Percentiles rank a stretch among this genome's conserved stretches.
Evolutionary conservation across 2,113 vertebrate species (phyloP).

Genomic region (Panthera leo): DNA sequence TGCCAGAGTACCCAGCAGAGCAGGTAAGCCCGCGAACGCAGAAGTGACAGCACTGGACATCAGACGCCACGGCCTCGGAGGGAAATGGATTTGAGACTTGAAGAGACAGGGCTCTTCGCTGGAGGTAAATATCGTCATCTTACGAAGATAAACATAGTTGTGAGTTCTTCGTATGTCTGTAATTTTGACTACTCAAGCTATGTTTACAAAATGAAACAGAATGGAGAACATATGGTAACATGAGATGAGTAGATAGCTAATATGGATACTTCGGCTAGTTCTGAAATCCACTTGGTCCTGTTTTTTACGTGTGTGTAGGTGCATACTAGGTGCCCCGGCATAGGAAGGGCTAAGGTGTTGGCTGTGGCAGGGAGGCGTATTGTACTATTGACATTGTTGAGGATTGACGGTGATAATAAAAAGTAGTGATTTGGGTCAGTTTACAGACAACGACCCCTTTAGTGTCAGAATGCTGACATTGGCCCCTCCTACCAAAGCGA

Average conservation of each 20-base stretch:
- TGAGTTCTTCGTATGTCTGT: background rate
- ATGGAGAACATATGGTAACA: background rate
- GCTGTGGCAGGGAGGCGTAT: background rate
- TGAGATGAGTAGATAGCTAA: background rate
- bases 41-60: background rate
- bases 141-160: background rate
- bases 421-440: background rate
- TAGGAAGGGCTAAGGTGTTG: background rate
- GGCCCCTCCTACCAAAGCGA: background rate
- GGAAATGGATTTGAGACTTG: constrained; percentile 58
- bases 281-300: background rate
- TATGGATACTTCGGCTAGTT: constrained; percentile 35
- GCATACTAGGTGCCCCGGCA: background rate
- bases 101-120: constrained; percentile 55
- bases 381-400: background rate
- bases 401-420: background rate
- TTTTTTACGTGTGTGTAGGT: background rate
- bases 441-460: background rate
- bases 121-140: constrained; percentile 5
- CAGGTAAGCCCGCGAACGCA: constrained; percentile 72
- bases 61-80: background rate
- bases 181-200: background rate
- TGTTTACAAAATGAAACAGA: background rate
- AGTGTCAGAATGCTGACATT: no score
- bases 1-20: constrained; percentile 84